Conservation (phyloP, 2,797 vertebrate species). For the Echiichthys vipera region DNA sequence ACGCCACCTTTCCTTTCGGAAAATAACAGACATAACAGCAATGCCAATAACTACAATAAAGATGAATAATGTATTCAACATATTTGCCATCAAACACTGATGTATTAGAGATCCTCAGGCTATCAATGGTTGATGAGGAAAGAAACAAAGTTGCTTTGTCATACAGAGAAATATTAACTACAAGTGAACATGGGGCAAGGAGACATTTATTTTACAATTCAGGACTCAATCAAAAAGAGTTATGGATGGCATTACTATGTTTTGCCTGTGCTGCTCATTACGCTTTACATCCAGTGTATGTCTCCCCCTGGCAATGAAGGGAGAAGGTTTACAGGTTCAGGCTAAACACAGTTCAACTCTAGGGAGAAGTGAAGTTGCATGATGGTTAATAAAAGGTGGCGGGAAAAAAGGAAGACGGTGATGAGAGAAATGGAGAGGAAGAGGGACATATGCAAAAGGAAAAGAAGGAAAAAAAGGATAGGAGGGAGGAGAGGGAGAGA, state of each 20-base stretch:
- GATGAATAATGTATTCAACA: slow-evolving; percentile 57
- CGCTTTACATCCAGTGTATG: slow-evolving; percentile 70
- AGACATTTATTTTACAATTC: slow-evolving; percentile 83
- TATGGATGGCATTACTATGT: slow-evolving; percentile 69
- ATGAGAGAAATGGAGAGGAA: slow-evolving; percentile 21
- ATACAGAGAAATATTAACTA: slow-evolving; percentile 76
- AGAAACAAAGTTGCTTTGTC: slow-evolving; percentile 72
- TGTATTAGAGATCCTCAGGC: slow-evolving; percentile 57
- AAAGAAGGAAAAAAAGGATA: slow-evolving; percentile 7
- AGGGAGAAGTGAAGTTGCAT: slow-evolving; percentile 54
- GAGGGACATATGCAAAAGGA: slow-evolving; percentile 4
- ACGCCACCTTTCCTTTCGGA: slow-evolving; percentile 15
- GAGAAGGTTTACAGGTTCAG: slow-evolving; percentile 63
- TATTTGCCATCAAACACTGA: slow-evolving; percentile 53
- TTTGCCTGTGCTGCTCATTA: slow-evolving; percentile 73
- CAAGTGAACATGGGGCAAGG: slow-evolving; percentile 67
- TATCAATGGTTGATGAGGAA: slow-evolving; percentile 60
- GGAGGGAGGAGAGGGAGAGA: slow-evolving; percentile 3
- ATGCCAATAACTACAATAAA: slow-evolving; percentile 70
- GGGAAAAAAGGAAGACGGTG: background rate
- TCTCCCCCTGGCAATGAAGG: slow-evolving; percentile 55
- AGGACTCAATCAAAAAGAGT: slow-evolving; percentile 82
- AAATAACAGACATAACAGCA: slow-evolving; percentile 48
- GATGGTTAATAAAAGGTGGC: slow-evolving; percentile 43
- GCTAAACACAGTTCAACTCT: slow-evolving; percentile 69